Percentiles rank a stretch among this genome's conserved stretches.
phyloP scores from a whole-genome alignment of 2,113 vertebrate genomes.

The Hepsetus odoe region DNA sequence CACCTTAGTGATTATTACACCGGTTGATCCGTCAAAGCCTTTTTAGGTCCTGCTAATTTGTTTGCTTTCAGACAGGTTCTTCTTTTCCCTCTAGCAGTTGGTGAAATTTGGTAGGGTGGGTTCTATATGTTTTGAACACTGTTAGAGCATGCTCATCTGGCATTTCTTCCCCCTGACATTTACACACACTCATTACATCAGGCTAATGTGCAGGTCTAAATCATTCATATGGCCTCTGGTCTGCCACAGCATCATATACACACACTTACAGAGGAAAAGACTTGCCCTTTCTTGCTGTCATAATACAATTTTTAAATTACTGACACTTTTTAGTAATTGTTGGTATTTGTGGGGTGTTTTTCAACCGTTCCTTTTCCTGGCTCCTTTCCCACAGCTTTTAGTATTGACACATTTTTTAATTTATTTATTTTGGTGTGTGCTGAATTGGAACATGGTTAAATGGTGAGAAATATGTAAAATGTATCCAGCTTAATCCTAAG shows the following conservation, averaged over 20 bases:
- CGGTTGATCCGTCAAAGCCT: not conserved
- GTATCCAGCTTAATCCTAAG: too few relatives aligned
- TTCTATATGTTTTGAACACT: slow-evolving; percentile 39
- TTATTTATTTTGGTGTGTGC: too few relatives aligned
- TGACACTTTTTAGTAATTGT: too few relatives aligned
- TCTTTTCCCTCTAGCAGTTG: slow-evolving; percentile 28
- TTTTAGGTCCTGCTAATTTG: slow-evolving; percentile 30
- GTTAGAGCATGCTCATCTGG: slow-evolving; percentile 36
- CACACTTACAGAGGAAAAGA: not conserved
- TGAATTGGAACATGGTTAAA: too few relatives aligned
- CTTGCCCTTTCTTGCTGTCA: not conserved
- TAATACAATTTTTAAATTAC: too few relatives aligned
- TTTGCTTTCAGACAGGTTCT: slow-evolving; percentile 19
- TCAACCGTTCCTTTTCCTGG: too few relatives aligned
- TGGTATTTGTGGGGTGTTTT: too few relatives aligned
- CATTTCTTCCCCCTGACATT: slow-evolving; percentile 49
- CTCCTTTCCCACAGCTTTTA: too few relatives aligned
- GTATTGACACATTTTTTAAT: too few relatives aligned
- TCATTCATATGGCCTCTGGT: slow-evolving; percentile 17
- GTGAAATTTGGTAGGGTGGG: slow-evolving; percentile 50
- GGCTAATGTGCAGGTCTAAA: slow-evolving; percentile 38
- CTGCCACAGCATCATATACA: not conserved
- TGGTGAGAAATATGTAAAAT: too few relatives aligned
- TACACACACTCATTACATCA: slow-evolving; percentile 44
- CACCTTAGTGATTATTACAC: not conserved